A percentile compares a stretch with the other conserved stretches of the same genome.
Conservation (phyloP, 2,797 vertebrate genomes). For the Lophius americanus region DNA sequence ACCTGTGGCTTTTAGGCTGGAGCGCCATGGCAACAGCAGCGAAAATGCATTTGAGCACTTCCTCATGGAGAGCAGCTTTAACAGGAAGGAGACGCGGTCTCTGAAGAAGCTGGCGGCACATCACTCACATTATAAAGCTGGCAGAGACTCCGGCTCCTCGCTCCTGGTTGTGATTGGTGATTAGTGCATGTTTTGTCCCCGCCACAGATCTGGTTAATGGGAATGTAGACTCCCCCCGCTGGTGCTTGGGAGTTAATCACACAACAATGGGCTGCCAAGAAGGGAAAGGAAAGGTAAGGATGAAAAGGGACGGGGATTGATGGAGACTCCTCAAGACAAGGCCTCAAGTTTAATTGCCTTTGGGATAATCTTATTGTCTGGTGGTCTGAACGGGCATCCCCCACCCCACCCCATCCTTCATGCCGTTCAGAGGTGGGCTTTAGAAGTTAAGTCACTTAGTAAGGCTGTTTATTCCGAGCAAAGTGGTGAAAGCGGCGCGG, state of each 20-base stretch:
- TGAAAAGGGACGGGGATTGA: conserved; percentile 51
- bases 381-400: conserved; percentile 44
- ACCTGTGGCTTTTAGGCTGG: conserved; percentile 33
- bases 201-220: conserved; percentile 71
- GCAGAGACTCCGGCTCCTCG: conserved; percentile 55
- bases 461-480: conserved; percentile 21
- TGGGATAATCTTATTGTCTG: conserved; percentile 80
- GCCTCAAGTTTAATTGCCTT: conserved; percentile 80
- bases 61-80: conserved; percentile 58
- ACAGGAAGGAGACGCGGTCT: conserved; percentile 36
- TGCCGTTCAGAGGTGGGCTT: conserved; percentile 34
- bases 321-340: conserved; percentile 67
- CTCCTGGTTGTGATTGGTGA: conserved; percentile 71
- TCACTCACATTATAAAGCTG: conserved; percentile 60
- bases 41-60: conserved; percentile 41
- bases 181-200: conserved; percentile 75
- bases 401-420: conserved; percentile 26
- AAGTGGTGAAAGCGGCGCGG: not conserved
- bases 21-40: conserved; percentile 60
- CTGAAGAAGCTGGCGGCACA: conserved; percentile 61
- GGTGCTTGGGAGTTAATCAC: conserved; percentile 80
- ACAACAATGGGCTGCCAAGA: conserved; percentile 75
- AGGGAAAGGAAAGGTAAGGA: conserved; percentile 61
- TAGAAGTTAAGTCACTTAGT: conserved; percentile 35
- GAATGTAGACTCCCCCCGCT: conserved; percentile 65